phyloP scores from a whole-genome alignment of 2,797 vertebrate species.

The Galaxias olidus region DNA sequence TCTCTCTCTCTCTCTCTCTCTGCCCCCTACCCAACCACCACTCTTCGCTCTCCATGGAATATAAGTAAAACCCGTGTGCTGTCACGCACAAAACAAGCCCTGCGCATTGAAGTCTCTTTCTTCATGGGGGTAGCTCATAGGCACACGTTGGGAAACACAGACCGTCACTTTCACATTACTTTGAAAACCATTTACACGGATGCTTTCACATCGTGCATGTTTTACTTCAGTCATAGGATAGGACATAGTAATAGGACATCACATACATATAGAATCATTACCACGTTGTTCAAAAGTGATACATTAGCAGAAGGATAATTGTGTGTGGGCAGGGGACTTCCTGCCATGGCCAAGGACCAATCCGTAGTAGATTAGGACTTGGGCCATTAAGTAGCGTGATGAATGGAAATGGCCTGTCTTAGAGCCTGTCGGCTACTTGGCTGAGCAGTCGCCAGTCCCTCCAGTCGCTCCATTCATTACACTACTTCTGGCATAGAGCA shows the following conservation, averaged over 20 bases:
- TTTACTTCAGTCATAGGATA: slow-evolving; percentile 43
- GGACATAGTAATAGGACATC: slow-evolving; percentile 7
- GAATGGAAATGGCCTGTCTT: no score
- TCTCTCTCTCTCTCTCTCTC: slow-evolving; percentile 62
- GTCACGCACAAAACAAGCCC: slow-evolving; percentile 58
- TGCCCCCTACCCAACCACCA: slow-evolving; percentile 73
- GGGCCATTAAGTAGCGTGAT: no score
- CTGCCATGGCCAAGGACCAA: no score
- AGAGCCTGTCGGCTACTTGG: no score
- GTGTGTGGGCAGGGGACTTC: no score
- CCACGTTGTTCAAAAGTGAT: slow-evolving; percentile 10
- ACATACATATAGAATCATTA: slow-evolving; percentile 14
- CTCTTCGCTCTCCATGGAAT: slow-evolving; percentile 88
- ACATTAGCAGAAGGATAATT: no score
- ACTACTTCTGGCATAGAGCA: no score
- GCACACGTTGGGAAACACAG: neutral
- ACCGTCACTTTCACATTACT: neutral
- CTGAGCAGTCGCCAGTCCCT: no score
- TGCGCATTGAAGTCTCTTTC: slow-evolving; percentile 20
- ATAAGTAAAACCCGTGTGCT: slow-evolving; percentile 81
- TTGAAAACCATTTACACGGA: neutral
- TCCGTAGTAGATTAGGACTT: no score
- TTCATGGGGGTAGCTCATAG: neutral
- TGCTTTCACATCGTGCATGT: neutral
- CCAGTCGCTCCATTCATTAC: no score